phyloP scores from a whole-genome alignment of 2,113 vertebrate species.

The Halichoeres trimaculatus region DNA sequence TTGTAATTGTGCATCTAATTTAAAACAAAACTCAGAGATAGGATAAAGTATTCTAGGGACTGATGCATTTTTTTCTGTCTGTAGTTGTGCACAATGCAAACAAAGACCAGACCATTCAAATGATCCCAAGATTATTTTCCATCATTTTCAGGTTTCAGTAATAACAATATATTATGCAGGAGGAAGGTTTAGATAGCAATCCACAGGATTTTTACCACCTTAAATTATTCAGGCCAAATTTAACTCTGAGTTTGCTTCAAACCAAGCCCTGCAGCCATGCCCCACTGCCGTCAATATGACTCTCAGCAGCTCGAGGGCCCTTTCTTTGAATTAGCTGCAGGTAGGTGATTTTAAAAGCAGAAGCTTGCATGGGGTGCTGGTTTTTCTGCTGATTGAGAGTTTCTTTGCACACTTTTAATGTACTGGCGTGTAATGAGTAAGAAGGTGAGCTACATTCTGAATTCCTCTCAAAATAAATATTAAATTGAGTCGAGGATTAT shows the following conservation, averaged over 20 bases:
- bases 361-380: not conserved
- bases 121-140: no score
- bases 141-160: not conserved
- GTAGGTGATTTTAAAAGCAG: not conserved
- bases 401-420: not conserved
- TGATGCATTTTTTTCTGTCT: no score
- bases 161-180: not conserved
- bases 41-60: not conserved
- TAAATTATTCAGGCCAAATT: not conserved
- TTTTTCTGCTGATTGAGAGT: not conserved
- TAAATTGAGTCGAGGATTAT: no score
- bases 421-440: not conserved
- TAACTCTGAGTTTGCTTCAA: not conserved
- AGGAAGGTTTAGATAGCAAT: not conserved
- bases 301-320: not conserved
- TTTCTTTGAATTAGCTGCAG: constrained; percentile 5
- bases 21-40: no score
- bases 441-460: not conserved
- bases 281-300: not conserved
- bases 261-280: not conserved
- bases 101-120: not conserved
- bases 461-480: no score
- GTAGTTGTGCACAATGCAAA: no score
- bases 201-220: not conserved
- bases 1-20: not conserved